These are phyloP conservation scores for Eulithis testata DNA, from an alignment of 2,888 invertebrate genomes.

Conservation along the genomic window DNA sequence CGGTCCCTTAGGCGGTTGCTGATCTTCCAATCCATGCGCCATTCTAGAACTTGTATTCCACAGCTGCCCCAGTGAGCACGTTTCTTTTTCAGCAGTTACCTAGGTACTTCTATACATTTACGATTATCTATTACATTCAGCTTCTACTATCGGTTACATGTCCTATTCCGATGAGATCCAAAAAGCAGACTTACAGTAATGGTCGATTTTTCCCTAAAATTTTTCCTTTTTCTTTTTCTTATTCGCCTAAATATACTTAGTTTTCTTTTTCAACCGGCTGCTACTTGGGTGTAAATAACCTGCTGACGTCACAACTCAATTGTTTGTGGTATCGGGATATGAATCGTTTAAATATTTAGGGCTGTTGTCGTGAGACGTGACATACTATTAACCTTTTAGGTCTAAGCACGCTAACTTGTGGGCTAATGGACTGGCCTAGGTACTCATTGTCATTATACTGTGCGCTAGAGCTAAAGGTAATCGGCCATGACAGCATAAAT, in stretches of 20 bases:
- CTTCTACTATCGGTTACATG: too few species aligned
- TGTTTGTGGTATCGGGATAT: constrained; percentile 45
- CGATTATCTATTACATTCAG: too few species aligned
- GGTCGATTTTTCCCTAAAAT: too few species aligned
- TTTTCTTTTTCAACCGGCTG: not conserved
- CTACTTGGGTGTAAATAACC: constrained; percentile 30
- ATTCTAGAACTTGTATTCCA: too few species aligned
- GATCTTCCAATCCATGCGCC: too few species aligned
- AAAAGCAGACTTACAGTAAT: too few species aligned
- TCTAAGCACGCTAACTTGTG: constrained; percentile 48
- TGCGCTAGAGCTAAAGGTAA: constrained; percentile 1
- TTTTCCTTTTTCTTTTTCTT: too few species aligned
- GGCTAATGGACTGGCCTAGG: constrained; percentile 26
- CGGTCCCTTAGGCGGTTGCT: too few species aligned
- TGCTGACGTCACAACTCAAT: constrained; percentile 59
- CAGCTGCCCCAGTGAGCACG: too few species aligned
- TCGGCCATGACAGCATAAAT: not conserved
- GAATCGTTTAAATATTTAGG: constrained; percentile 66
- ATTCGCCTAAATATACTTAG: not conserved
- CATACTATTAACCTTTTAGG: constrained; percentile 60
- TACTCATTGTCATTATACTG: constrained; percentile 3
- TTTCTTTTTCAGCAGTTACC: not conserved
- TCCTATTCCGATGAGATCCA: too few species aligned
- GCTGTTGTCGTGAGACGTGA: constrained; percentile 57
- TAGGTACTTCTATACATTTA: too few species aligned